A percentile compares a stretch with the other conserved stretches of the same genome.
Conservation (phyloP, 2,113 vertebrate species). For the Rafetus swinhoei region DNA sequence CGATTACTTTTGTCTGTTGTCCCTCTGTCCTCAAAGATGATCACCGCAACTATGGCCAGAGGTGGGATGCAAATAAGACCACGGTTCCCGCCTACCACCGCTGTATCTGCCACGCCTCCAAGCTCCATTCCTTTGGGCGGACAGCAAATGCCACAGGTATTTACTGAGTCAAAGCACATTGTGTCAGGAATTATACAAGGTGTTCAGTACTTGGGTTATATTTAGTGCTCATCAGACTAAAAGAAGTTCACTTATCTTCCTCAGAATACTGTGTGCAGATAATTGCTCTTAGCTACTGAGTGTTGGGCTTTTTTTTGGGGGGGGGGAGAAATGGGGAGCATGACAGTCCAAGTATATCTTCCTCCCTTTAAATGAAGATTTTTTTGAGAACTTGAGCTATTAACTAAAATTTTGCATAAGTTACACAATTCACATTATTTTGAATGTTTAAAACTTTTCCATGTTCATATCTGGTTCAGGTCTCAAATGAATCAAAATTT, state of each 20-base stretch:
- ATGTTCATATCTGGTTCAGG: neutral
- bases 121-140: slow-evolving; percentile 84
- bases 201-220: neutral
- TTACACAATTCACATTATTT: neutral
- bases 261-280: neutral
- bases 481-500: neutral
- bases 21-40: slow-evolving; percentile 90
- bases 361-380: neutral
- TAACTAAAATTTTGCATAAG: neutral
- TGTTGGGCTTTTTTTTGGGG: neutral
- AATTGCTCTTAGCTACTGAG: neutral
- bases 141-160: slow-evolving; percentile 92
- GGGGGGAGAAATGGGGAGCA: neutral
- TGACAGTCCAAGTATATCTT: neutral
- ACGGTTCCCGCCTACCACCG: slow-evolving; percentile 86
- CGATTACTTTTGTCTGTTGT: slow-evolving; percentile 89
- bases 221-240: neutral
- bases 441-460: neutral
- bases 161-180: slow-evolving; percentile 68
- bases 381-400: neutral
- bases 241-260: neutral
- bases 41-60: slow-evolving; percentile 86
- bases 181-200: slow-evolving; percentile 33
- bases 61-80: slow-evolving; percentile 88
- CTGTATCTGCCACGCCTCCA: slow-evolving; percentile 81